These are phyloP conservation scores for Morphnarchus princeps DNA, from an alignment of 2,113 vertebrate genomes.

Conservation along the genomic window DNA sequence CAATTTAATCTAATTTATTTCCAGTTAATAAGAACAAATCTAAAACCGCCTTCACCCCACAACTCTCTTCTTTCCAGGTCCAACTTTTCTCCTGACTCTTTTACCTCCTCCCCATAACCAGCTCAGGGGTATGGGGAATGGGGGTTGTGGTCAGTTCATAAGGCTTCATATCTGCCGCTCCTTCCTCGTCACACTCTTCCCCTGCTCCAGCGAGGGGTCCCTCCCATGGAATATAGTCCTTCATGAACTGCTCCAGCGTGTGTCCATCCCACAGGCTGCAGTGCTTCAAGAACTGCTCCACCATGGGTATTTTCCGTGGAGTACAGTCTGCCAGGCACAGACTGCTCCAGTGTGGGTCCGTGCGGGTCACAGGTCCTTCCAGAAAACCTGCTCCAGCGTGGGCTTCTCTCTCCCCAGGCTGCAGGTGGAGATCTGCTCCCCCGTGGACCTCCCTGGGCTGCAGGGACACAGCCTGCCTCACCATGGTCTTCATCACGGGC, in stretches of 20 bases:
- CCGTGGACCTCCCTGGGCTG: not conserved
- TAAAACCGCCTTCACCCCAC: not conserved
- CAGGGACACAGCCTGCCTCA: not conserved
- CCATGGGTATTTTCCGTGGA: accelerated
- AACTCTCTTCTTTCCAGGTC: not conserved
- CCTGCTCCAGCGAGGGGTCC: not conserved
- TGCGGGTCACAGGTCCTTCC: accelerated
- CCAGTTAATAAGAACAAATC: not conserved
- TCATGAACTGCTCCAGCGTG: not conserved
- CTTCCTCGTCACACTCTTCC: not conserved
- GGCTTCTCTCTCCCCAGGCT: not conserved
- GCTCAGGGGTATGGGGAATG: not conserved
- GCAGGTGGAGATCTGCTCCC: not conserved
- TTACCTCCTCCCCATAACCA: accelerated
- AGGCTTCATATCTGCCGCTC: not conserved
- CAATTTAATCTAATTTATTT: not conserved
- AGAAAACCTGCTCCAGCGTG: accelerated
- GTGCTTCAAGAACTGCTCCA: not conserved
- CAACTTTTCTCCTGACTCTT: not conserved
- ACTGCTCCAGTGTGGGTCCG: not conserved
- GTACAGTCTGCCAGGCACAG: not conserved
- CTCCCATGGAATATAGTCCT: not conserved
- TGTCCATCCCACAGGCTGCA: accelerated
- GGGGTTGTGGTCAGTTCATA: not conserved
- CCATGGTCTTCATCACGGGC: not conserved